Conservation (phyloP, 1,140 invertebrate genomes). For the Papilio xuthus region DNA sequence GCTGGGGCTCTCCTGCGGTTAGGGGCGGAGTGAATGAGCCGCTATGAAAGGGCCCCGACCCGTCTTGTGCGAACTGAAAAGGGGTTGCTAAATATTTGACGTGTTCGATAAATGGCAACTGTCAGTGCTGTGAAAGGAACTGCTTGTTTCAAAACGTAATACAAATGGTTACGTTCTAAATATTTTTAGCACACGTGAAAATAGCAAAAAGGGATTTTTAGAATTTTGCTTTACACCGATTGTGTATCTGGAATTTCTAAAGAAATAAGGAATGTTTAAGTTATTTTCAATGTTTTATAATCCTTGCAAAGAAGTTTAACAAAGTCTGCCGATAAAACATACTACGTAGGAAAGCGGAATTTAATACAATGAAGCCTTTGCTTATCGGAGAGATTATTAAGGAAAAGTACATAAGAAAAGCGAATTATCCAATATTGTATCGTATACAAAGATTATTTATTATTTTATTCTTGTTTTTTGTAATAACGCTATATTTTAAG, state of each 20-base stretch:
- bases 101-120: slow-evolving; percentile 12
- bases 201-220: too few relatives aligned
- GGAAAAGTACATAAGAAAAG: neutral
- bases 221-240: too few relatives aligned
- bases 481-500: neutral
- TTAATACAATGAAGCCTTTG: neutral
- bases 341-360: neutral
- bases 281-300: neutral
- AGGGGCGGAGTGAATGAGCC: slow-evolving; percentile 43
- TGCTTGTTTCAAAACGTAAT: slow-evolving; percentile 13
- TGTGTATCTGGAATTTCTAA: too few relatives aligned
- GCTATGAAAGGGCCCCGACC: slow-evolving; percentile 39
- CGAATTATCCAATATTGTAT: neutral
- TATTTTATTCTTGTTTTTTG: neutral
- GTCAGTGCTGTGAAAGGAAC: slow-evolving; percentile 4
- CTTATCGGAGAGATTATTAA: neutral
- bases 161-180: slow-evolving; percentile 1
- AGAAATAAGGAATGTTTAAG: neutral
- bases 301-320: neutral
- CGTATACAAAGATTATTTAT: neutral
- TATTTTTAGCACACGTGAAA: too few relatives aligned
- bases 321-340: neutral
- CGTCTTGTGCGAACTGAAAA: slow-evolving; percentile 24
- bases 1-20: slow-evolving; percentile 64
- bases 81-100: slow-evolving; percentile 45